Percentiles rank a stretch among this genome's conserved stretches.
Conservation (phyloP, 2,113 vertebrate species). For the Baryphthengus martii region DNA sequence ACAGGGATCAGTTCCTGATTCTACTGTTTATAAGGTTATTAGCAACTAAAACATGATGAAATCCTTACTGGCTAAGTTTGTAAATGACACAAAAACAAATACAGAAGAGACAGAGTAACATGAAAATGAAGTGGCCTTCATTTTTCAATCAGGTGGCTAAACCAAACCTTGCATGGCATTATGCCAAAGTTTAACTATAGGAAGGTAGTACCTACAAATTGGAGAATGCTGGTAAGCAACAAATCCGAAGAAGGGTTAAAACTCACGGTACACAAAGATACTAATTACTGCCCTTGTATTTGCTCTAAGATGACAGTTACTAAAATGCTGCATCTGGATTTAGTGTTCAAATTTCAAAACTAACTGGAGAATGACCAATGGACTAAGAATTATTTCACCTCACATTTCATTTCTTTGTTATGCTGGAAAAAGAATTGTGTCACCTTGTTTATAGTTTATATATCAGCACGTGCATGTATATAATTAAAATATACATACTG, state of each 20-base stretch:
- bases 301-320: neutral
- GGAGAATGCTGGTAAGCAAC: neutral
- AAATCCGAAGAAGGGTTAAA: neutral
- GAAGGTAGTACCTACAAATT: neutral
- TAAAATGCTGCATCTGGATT: neutral
- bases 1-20: neutral
- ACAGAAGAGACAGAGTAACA: neutral
- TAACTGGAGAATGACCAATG: neutral
- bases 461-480: neutral
- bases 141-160: neutral
- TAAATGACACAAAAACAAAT: neutral
- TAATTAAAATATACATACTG: accelerated
- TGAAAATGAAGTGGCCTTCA: neutral
- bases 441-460: neutral
- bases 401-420: neutral
- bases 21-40: neutral
- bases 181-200: neutral
- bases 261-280: neutral
- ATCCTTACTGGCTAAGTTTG: neutral
- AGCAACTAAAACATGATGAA: neutral
- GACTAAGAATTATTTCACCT: too few relatives aligned
- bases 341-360: neutral
- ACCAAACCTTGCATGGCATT: neutral
- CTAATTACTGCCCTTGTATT: neutral
- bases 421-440: neutral